A percentile compares a stretch with the other conserved stretches of the same genome.
These are phyloP conservation scores for Paragorgia papillata DNA, from an alignment of 92 coral and sea anemone genomes.

Conservation along the genomic window DNA sequence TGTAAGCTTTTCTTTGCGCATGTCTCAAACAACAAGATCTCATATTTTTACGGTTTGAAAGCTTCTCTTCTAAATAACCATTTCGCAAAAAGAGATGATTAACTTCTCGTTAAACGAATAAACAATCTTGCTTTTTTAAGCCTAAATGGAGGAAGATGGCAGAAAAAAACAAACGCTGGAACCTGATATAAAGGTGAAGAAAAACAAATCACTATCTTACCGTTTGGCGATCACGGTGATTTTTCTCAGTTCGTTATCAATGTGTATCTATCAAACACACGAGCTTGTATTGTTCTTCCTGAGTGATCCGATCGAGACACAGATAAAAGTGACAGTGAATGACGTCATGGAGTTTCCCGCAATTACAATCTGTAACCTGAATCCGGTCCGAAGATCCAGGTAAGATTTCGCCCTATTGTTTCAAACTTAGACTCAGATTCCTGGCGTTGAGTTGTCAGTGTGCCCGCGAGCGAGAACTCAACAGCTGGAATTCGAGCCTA, in stretches of 20 bases:
- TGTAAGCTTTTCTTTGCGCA: no score
- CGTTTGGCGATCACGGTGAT: slow-evolving; percentile 12
- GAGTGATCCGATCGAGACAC: slow-evolving; percentile 43
- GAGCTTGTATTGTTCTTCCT: slow-evolving; percentile 16
- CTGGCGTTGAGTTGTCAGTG: not conserved
- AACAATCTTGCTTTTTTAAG: not conserved
- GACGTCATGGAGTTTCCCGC: slow-evolving; percentile 50
- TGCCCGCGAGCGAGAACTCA: not conserved
- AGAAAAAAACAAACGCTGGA: not conserved
- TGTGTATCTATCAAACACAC: slow-evolving; percentile 34
- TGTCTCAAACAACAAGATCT: no score
- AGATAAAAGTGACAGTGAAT: slow-evolving; percentile 17
- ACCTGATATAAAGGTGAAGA: not conserved
- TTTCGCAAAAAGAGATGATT: no score
- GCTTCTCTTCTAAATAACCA: no score
- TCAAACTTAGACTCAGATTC: not conserved
- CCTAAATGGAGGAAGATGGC: not conserved
- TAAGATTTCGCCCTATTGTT: no score
- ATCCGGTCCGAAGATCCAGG: slow-evolving; percentile 49
- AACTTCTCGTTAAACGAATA: no score
- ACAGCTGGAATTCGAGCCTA: no score
- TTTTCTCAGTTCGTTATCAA: slow-evolving; percentile 22
- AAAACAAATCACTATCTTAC: slow-evolving; percentile 1
- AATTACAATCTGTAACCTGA: slow-evolving; percentile 50
- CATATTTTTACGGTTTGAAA: no score